phyloP scores from a whole-genome alignment of 2,797 vertebrate species.

The Perodicticus potto region DNA sequence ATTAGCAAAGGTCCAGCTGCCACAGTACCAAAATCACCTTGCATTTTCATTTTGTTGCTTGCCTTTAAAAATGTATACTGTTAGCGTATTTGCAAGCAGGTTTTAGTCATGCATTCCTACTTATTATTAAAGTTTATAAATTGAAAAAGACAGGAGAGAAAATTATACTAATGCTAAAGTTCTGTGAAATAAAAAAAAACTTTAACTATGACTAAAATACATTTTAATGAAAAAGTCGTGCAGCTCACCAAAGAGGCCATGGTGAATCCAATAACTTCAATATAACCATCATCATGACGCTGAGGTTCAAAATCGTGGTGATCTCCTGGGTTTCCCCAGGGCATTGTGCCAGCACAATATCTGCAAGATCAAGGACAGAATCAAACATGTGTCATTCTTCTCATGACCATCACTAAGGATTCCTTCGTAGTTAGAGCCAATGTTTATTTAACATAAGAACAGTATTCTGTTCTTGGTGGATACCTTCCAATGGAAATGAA shows the following conservation, averaged over 20 bases:
- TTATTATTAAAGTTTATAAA: background rate
- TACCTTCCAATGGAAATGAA: background rate
- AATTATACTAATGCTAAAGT: background rate
- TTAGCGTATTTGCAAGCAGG: background rate
- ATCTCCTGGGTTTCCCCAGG: conserved; percentile 99
- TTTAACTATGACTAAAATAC: background rate
- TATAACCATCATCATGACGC: conserved; percentile 98
- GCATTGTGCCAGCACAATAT: conserved; percentile 99
- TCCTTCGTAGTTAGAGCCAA: background rate
- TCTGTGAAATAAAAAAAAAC: background rate
- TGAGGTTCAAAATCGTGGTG: conserved; percentile 99
- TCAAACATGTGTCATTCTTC: background rate
- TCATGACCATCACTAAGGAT: background rate
- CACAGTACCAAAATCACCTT: background rate
- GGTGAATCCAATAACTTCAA: conserved; percentile 99
- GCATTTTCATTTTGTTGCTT: conserved; percentile 54
- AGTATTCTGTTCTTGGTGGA: background rate
- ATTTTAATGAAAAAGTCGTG: background rate
- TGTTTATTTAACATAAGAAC: background rate
- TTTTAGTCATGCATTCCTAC: background rate
- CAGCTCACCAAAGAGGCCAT: conserved; percentile 97
- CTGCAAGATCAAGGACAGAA: conserved; percentile 84
- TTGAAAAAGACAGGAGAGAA: conserved; percentile 20
- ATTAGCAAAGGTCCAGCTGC: background rate
- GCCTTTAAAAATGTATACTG: background rate